Percentiles rank a stretch among this genome's conserved stretches.
Evolutionary conservation across 2,888 invertebrate genomes (phyloP).

Genomic region (Lycia hirtaria): DNA sequence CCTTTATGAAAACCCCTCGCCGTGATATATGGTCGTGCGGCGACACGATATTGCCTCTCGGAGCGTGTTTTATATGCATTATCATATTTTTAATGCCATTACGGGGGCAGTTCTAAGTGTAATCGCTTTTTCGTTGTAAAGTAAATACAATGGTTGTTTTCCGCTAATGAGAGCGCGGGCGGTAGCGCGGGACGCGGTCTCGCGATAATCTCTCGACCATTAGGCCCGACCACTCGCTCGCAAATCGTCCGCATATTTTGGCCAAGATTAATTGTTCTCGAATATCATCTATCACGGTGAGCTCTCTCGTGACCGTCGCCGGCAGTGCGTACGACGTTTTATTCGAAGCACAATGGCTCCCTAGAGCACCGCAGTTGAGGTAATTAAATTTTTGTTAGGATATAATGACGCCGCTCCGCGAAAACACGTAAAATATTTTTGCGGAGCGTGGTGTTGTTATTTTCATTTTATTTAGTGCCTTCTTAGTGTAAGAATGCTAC

Average conservation of each 20-base stretch:
- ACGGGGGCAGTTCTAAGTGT: conserved; percentile 31
- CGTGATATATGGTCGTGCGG: conserved; percentile 76
- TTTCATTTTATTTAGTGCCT: conserved; percentile 23
- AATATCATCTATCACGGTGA: conserved; percentile 85
- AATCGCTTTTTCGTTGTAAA: conserved; percentile 40
- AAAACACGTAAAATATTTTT: conserved; percentile 53
- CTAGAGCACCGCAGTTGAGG: conserved; percentile 65
- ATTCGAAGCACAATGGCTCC: conserved; percentile 76
- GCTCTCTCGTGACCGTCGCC: conserved; percentile 80
- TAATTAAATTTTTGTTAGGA: conserved; percentile 74
- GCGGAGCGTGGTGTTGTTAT: conserved; percentile 36
- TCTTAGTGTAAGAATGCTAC: conserved; percentile 16
- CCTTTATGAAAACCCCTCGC: conserved; percentile 77
- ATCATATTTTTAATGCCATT: conserved; percentile 54
- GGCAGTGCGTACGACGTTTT: conserved; percentile 82
- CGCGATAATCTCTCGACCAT: conserved; percentile 82
- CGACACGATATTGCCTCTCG: conserved; percentile 76
- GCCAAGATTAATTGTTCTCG: conserved; percentile 85
- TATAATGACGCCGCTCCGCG: conserved; percentile 56
- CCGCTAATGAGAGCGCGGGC: conserved; percentile 74
- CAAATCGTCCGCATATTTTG: conserved; percentile 86
- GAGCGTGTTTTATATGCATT: conserved; percentile 67
- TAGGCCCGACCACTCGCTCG: conserved; percentile 83
- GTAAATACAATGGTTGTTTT: conserved; percentile 63
- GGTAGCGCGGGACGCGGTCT: conserved; percentile 66